Conservation (phyloP, 2,888 invertebrate genomes). For the Drosophila kambysellisi region DNA sequence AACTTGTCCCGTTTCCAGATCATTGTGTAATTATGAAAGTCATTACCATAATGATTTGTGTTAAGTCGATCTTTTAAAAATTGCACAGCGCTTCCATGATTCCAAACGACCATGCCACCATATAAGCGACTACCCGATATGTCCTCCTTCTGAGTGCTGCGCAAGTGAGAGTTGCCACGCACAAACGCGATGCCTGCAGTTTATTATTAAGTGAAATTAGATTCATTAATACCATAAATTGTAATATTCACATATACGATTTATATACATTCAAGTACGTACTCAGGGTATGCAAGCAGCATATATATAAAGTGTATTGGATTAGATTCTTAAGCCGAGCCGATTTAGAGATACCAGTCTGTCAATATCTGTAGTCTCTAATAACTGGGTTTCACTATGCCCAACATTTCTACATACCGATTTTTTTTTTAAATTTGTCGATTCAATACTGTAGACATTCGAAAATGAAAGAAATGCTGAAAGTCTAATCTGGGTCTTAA, state of each 20-base stretch:
- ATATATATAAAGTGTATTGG: neutral
- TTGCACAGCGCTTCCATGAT: slow-evolving; percentile 80
- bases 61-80: slow-evolving; percentile 69
- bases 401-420: neutral
- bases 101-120: slow-evolving; percentile 80
- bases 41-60: slow-evolving; percentile 86
- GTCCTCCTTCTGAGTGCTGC: slow-evolving; percentile 61
- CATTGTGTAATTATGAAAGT: slow-evolving; percentile 89
- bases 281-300: neutral
- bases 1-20: slow-evolving; percentile 87
- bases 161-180: slow-evolving; percentile 87
- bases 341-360: neutral
- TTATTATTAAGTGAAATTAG: neutral
- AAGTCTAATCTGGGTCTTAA: neutral
- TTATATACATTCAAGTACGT: neutral
- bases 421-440: neutral
- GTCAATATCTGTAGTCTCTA: neutral
- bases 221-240: neutral
- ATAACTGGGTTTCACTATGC: neutral
- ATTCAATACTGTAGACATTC: neutral
- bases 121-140: slow-evolving; percentile 79
- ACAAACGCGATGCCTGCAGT: slow-evolving; percentile 87
- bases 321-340: neutral
- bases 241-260: neutral
- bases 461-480: neutral